phyloP scores from a whole-genome alignment of 2,797 vertebrate genomes.

The Atherinosoma microstoma region DNA sequence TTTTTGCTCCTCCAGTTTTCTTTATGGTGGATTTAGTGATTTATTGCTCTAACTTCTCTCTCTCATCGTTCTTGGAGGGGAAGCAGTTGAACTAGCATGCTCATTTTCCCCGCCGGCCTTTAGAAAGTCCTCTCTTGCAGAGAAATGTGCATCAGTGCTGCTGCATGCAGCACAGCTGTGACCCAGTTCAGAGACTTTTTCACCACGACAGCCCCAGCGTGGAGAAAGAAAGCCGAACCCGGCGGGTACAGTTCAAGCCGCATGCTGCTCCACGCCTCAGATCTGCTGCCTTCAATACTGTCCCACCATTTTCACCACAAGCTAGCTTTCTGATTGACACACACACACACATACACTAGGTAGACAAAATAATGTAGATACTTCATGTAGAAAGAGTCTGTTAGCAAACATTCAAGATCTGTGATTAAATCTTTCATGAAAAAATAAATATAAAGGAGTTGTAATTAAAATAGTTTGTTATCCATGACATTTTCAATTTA shows the following conservation, averaged over 20 bases:
- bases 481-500: too few relatives aligned
- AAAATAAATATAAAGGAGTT: too few relatives aligned
- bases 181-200: slow-evolving; percentile 74
- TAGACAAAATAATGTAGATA: too few relatives aligned
- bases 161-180: slow-evolving; percentile 63
- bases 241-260: not conserved
- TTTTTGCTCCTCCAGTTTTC: slow-evolving; percentile 23
- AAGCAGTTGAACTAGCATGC: slow-evolving; percentile 53
- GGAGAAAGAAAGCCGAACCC: slow-evolving; percentile 24
- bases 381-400: too few relatives aligned
- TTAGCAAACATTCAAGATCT: too few relatives aligned
- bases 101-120: slow-evolving; percentile 45
- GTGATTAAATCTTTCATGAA: too few relatives aligned
- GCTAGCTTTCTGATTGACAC: not conserved
- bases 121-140: slow-evolving; percentile 36
- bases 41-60: slow-evolving; percentile 50
- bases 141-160: slow-evolving; percentile 57
- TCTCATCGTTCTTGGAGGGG: slow-evolving; percentile 58
- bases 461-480: too few relatives aligned
- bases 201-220: slow-evolving; percentile 41
- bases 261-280: slow-evolving; percentile 9
- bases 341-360: not conserved
- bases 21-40: slow-evolving; percentile 65
- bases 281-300: not conserved
- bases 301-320: not conserved